These are phyloP conservation scores for Euzetes globulus DNA, from an alignment of 2,888 invertebrate genomes.

Conservation along the genomic window DNA sequence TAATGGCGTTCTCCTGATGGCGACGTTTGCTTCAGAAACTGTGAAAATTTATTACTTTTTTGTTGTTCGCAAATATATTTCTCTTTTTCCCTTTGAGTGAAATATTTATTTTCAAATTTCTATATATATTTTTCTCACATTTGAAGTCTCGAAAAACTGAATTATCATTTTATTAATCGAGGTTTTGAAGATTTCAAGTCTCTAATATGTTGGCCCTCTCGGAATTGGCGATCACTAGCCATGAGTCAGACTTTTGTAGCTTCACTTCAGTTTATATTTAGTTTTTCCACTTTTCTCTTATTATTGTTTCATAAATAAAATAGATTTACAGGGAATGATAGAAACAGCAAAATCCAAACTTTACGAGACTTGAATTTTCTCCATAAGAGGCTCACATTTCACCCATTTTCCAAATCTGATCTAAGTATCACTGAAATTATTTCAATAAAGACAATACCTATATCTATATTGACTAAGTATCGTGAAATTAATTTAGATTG, in stretches of 20 bases:
- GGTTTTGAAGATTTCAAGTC: not conserved
- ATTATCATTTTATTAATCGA: slow-evolving; percentile 23
- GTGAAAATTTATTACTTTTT: not conserved
- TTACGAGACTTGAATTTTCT: not conserved
- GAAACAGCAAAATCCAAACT: not conserved
- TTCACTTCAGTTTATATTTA: not conserved
- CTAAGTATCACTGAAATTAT: no score
- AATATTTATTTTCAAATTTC: not conserved
- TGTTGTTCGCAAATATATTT: not conserved
- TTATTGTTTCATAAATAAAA: not conserved
- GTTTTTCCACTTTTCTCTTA: not conserved
- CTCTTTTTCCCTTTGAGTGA: not conserved
- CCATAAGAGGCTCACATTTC: no score
- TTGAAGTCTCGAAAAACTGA: not conserved
- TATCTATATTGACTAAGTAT: no score
- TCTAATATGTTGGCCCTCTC: not conserved
- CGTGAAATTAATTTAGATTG: no score
- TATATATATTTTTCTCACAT: not conserved
- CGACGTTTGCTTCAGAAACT: not conserved
- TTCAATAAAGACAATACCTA: no score
- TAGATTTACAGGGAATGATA: not conserved
- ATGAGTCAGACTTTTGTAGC: not conserved
- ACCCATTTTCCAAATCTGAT: no score
- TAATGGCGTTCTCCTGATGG: slow-evolving; percentile 1
- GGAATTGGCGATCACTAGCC: not conserved